Percentiles rank a stretch among this genome's conserved stretches.
Evolutionary conservation across 2,888 invertebrate genomes (phyloP).

Genomic region (Luffia ferchaultella): DNA sequence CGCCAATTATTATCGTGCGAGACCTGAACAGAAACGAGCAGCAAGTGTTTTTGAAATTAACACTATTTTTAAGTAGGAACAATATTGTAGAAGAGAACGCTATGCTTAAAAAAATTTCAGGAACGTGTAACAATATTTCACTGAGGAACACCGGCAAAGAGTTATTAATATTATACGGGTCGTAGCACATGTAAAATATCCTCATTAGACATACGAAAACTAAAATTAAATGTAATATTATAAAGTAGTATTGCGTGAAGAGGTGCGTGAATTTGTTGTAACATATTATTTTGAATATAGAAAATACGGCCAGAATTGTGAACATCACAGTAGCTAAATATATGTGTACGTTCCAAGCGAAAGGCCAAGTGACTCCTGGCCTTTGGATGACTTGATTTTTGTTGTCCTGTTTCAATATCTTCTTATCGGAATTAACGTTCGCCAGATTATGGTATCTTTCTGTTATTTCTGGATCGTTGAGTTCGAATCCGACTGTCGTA

Average conservation of each 20-base stretch:
- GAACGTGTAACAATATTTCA: conserved; percentile 83
- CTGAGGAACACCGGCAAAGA: conserved; percentile 82
- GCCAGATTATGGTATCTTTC: conserved; percentile 67
- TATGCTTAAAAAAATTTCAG: conserved; percentile 87
- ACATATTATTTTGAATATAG: conserved; percentile 85
- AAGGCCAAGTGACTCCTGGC: conserved; percentile 74
- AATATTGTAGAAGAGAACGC: conserved; percentile 88
- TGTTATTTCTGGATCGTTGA: conserved; percentile 57
- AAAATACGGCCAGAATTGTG: conserved; percentile 83
- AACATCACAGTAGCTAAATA: conserved; percentile 88
- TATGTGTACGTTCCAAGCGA: conserved; percentile 92
- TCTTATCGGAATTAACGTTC: conserved; percentile 64
- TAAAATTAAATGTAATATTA: conserved; percentile 83
- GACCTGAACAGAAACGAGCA: conserved; percentile 79
- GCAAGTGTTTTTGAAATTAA: conserved; percentile 75
- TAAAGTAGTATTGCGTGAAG: conserved; percentile 87
- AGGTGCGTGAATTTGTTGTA: conserved; percentile 88
- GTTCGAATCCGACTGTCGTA: conserved; percentile 53
- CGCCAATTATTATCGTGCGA: conserved; percentile 79
- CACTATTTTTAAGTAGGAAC: conserved; percentile 82
- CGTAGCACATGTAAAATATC: conserved; percentile 88
- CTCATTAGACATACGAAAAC: conserved; percentile 83
- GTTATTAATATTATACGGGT: conserved; percentile 88
- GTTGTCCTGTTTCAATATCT: conserved; percentile 44
- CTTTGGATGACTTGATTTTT: conserved; percentile 49